Conservation (phyloP, 2,113 vertebrate species). For the Cygnus atratus region DNA sequence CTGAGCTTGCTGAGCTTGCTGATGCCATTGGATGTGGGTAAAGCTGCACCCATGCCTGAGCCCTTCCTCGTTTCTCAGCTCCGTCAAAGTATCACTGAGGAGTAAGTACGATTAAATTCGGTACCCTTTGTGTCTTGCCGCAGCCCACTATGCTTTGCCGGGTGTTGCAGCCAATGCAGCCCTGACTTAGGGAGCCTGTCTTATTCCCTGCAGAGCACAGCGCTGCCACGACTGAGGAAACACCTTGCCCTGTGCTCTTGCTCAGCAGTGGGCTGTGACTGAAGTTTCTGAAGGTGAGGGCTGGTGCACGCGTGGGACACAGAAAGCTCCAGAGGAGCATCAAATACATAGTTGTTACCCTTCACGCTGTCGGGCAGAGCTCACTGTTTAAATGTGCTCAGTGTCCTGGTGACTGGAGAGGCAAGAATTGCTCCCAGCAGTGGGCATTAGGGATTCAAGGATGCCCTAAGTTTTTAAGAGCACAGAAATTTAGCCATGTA, state of each 20-base stretch:
- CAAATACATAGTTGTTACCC: not conserved
- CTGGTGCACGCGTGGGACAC: not conserved
- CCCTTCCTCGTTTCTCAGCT: not conserved
- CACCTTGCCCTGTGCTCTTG: not conserved
- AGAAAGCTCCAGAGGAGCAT: not conserved
- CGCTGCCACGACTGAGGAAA: not conserved
- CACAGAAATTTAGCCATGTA: not conserved
- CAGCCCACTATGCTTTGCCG: not conserved
- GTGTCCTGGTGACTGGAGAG: not conserved
- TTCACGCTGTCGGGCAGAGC: not conserved
- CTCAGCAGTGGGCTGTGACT: not conserved
- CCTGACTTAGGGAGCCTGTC: not conserved
- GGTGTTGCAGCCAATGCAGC: not conserved
- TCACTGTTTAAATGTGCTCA: not conserved
- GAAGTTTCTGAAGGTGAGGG: not conserved
- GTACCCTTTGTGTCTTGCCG: not conserved
- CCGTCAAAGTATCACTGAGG: not conserved
- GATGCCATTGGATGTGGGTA: not conserved
- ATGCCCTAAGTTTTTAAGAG: not conserved
- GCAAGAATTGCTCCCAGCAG: not conserved
- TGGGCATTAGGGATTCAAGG: not conserved
- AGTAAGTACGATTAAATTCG: not conserved
- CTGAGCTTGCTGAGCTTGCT: not conserved
- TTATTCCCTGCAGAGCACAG: not conserved
- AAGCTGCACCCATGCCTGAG: fast-evolving